Evolutionary conservation across 2,797 vertebrate species (phyloP).

Genomic region (Coreius guichenoti): DNA sequence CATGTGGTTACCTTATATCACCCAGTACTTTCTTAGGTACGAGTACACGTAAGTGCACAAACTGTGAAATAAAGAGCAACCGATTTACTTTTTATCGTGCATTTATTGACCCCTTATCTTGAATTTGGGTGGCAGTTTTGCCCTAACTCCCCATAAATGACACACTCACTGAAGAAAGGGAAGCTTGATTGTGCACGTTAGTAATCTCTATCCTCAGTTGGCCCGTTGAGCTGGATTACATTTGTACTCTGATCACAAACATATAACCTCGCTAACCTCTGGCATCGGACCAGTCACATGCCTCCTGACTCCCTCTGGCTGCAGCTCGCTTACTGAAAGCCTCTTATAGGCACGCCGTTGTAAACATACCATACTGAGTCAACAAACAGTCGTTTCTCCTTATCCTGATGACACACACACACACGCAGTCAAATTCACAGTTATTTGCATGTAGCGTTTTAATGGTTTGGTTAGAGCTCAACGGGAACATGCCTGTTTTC

Average conservation of each 20-base stretch:
- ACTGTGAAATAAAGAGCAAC: no score
- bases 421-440: neutral
- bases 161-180: neutral
- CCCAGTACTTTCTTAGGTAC: no score
- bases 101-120: neutral
- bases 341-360: neutral
- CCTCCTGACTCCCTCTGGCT: neutral
- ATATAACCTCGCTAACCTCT: conserved; percentile 1
- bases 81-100: neutral
- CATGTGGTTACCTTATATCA: no score
- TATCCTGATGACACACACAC: conserved; percentile 12
- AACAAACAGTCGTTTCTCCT: conserved; percentile 4
- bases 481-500: neutral
- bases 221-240: neutral
- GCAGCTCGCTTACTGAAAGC: conserved; percentile 41
- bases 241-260: conserved; percentile 28
- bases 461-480: neutral
- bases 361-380: conserved; percentile 15
- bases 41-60: no score
- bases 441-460: conserved; percentile 1
- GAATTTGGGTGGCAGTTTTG: neutral
- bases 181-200: neutral
- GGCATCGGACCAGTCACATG: conserved; percentile 1
- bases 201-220: neutral
- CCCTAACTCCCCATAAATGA: neutral